A percentile compares a stretch with the other conserved stretches of the same genome.
phyloP scores from a whole-genome alignment of 2,888 invertebrate species.

The Sycophila texana region DNA sequence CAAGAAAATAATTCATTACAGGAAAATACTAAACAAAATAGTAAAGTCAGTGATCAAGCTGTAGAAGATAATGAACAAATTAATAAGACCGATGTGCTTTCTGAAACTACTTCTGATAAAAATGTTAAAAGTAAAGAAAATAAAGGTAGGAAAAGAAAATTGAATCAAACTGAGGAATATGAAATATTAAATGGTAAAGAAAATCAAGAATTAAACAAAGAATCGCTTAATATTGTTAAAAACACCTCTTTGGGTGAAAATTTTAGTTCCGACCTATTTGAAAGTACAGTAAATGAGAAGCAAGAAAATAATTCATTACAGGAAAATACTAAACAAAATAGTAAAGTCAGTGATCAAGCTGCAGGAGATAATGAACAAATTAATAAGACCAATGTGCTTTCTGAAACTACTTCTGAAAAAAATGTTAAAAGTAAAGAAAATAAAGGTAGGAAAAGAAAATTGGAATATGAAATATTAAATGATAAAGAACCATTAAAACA shows the following conservation, averaged over 20 bases:
- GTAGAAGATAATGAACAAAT: neutral
- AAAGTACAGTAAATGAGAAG: neutral
- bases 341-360: neutral
- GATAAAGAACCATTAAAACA: neutral
- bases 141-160: neutral
- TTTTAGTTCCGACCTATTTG: neutral
- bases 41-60: neutral
- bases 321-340: neutral
- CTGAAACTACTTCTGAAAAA: neutral
- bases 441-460: neutral
- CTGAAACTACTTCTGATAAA: neutral
- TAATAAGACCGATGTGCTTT: neutral
- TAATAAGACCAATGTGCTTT: neutral
- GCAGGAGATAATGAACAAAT: neutral
- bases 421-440: neutral
- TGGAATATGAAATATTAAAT: slow-evolving; percentile 14
- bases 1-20: neutral
- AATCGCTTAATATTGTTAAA: neutral
- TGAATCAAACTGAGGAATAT: slow-evolving; percentile 8
- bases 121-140: neutral
- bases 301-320: neutral
- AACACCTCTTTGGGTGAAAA: neutral
- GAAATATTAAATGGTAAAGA: no score
- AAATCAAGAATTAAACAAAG: slow-evolving; percentile 15
- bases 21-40: neutral